phyloP scores from a whole-genome alignment of 2,888 invertebrate species.

The Orchestes rusci region DNA sequence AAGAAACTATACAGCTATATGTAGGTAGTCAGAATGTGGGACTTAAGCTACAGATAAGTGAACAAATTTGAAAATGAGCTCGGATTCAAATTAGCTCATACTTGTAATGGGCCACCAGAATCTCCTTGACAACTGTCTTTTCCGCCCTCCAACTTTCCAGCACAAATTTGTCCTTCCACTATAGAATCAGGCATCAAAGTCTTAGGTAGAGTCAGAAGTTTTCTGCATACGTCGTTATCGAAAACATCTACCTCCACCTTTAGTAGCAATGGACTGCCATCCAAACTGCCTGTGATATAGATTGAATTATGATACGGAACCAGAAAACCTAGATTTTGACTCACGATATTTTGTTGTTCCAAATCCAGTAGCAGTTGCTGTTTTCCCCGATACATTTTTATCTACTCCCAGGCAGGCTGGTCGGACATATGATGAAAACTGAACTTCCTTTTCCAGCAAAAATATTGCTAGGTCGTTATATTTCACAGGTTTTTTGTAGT shows the following conservation, averaged over 20 bases:
- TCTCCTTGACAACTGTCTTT: conserved; percentile 26
- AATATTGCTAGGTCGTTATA: conserved; percentile 21
- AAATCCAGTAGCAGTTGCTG: conserved; percentile 15
- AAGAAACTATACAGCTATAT: too few relatives aligned
- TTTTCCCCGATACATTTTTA: neutral
- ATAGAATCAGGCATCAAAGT: conserved; percentile 13
- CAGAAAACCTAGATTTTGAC: too few relatives aligned
- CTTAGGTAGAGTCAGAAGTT: conserved; percentile 6
- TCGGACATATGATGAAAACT: conserved; percentile 14
- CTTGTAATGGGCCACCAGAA: conserved; percentile 28
- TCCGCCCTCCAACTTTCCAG: conserved; percentile 17
- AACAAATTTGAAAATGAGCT: neutral
- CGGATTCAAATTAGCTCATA: conserved; percentile 17
- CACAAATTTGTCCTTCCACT: conserved; percentile 21
- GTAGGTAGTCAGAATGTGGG: too few relatives aligned
- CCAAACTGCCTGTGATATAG: conserved; percentile 4
- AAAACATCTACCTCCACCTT: conserved; percentile 17
- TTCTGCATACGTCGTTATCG: conserved; percentile 6
- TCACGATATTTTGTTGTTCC: conserved; percentile 8
- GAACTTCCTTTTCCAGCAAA: conserved; percentile 8
- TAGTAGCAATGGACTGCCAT: conserved; percentile 8
- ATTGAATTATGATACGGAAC: neutral
- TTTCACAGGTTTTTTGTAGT: conserved; percentile 13
- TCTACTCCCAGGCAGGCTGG: conserved; percentile 19
- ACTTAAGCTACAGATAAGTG: too few relatives aligned